These are phyloP conservation scores for Drosophila niveifrons DNA, from an alignment of 2,888 invertebrate species.

Conservation along the genomic window DNA sequence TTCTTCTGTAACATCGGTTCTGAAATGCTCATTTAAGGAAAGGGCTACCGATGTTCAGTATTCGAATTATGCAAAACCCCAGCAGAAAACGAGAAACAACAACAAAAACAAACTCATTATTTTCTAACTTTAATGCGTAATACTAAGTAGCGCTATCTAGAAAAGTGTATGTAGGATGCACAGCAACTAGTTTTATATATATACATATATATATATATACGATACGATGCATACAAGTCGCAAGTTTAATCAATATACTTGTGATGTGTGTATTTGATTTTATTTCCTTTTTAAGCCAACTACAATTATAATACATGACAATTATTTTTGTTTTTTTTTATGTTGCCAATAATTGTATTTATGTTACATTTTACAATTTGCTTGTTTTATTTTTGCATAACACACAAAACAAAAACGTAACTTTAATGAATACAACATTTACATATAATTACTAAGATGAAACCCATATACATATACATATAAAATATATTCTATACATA, in stretches of 20 bases:
- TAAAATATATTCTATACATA: slow-evolving; percentile 39
- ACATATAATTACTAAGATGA: slow-evolving; percentile 31
- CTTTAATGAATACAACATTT: slow-evolving; percentile 38
- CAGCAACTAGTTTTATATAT: slow-evolving; percentile 42
- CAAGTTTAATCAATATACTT: slow-evolving; percentile 32
- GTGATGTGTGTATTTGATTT: slow-evolving; percentile 21
- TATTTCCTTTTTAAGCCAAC: slow-evolving; percentile 20
- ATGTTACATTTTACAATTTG: slow-evolving; percentile 53
- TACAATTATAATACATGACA: slow-evolving; percentile 1
- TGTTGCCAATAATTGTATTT: slow-evolving; percentile 56
- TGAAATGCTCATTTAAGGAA: neutral
- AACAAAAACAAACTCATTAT: slow-evolving; percentile 42
- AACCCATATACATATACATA: slow-evolving; percentile 35
- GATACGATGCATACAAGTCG: slow-evolving; percentile 23
- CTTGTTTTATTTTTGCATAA: slow-evolving; percentile 46
- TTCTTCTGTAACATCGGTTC: slow-evolving; percentile 36
- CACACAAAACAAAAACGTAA: slow-evolving; percentile 27
- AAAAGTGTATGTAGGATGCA: slow-evolving; percentile 42
- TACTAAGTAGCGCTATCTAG: slow-evolving; percentile 59
- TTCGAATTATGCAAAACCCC: slow-evolving; percentile 68
- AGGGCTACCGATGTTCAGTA: slow-evolving; percentile 38
- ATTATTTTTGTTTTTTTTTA: slow-evolving; percentile 47
- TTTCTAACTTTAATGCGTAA: slow-evolving; percentile 53
- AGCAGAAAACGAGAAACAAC: neutral
- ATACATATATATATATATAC: too few relatives aligned